Conservation (phyloP, 1,140 invertebrate genomes). For the Drosophila pseudoobscura region DNA sequence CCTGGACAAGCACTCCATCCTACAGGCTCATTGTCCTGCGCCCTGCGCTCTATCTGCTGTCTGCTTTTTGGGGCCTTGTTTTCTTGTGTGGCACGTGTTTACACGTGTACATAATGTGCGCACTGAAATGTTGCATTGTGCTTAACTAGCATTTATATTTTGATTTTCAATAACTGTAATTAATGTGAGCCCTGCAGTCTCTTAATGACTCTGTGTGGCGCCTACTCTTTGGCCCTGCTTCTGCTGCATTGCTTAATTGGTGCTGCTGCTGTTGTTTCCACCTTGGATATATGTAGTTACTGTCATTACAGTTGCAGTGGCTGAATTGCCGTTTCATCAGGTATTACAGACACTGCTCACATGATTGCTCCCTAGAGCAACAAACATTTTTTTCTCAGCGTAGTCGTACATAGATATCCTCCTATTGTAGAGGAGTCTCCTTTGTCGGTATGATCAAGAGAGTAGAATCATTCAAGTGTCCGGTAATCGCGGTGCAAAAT, state of each 20-base stretch:
- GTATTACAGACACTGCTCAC: no score
- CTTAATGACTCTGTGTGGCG: conserved; percentile 6
- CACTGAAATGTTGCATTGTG: conserved; percentile 20
- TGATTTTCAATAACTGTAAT: conserved; percentile 68
- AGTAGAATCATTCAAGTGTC: no score
- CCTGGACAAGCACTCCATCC: background rate
- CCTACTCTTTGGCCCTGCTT: background rate
- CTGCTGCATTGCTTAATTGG: conserved; percentile 22
- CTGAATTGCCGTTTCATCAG: background rate
- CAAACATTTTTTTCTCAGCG: no score
- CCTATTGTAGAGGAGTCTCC: no score
- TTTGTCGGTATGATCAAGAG: no score
- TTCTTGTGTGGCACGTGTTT: no score
- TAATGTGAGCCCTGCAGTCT: conserved; percentile 39
- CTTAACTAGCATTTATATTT: conserved; percentile 50
- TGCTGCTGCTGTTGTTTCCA: conserved; percentile 4
- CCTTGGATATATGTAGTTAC: conserved; percentile 5
- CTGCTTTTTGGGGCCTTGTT: conserved; percentile 23
- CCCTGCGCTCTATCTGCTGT: background rate
- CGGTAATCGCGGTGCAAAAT: no score
- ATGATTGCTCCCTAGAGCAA: no score
- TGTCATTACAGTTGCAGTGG: conserved; percentile 24
- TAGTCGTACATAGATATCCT: no score
- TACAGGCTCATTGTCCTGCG: background rate
- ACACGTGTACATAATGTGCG: no score